Evolutionary conservation across 2,888 invertebrate genomes (phyloP), one percentile per base, ranked within the genome.

Genomic region (Syrphus vitripennis): DNA sequence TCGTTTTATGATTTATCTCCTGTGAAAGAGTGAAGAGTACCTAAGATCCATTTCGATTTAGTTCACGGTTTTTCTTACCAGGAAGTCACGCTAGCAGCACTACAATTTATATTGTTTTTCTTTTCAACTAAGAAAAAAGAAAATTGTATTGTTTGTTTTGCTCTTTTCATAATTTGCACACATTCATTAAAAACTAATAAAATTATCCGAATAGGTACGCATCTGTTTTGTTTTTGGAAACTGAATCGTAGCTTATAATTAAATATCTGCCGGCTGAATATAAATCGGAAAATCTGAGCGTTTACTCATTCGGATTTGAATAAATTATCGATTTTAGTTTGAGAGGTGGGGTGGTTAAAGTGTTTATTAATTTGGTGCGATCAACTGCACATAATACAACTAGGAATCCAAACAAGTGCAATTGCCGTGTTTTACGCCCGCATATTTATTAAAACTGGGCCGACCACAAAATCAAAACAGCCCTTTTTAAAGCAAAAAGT

Each of bases 211-310:
- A 63, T 26, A 34, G n/a, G n/a, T 37, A 48, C n/a, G 65, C 26
- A 67, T 61, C 37, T 71, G 67, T 59, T 69, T 53, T 31, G 57
- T 72, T 80, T 83, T 81, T 71, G 63, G 75, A 37, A 42, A 71
- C 65, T 59, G 55, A 77, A 42, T 29, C 71, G 55, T 67, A 53
- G 42, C 45, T 53, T 77, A 72, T 77, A 40, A 81, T 77, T 45
- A 81, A 69, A 76, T 72, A 67, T 69, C 37, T 76, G 84, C 84
- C 84, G 84, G 81, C 34, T 40, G 84, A 84, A 84, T 84, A 81
- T 81, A 76, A 77, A 84, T 84, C 63, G 70, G 45, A 61, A 55
- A 65, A 81, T 76, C 77, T 76, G 67, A 69, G 67, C 65, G 71
- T 42, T 76, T 37, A 19, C 16, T 42, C 59, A 61, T 57, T 42